These are phyloP conservation scores for Chaunax sp. DNA, from an alignment of 2,797 vertebrate species.

Conservation along the genomic window DNA sequence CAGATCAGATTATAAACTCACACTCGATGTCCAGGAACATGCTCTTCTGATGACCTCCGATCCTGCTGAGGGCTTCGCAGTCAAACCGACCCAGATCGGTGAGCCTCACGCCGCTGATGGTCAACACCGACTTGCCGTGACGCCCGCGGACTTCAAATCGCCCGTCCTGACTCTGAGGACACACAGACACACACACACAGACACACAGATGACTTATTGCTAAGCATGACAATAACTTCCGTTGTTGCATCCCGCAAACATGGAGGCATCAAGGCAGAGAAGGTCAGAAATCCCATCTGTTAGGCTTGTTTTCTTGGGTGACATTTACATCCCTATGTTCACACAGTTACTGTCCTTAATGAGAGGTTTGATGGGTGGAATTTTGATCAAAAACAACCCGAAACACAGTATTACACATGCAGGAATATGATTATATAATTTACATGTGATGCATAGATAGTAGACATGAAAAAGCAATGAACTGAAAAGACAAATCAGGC, in stretches of 20 bases:
- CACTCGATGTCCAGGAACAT: constrained; percentile 99
- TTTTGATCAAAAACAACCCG: constrained; percentile 1
- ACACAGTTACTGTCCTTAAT: constrained; percentile 1
- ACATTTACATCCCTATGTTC: too few species aligned
- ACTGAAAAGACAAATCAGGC: not conserved
- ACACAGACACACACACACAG: too few species aligned
- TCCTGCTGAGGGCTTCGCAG: constrained; percentile 96
- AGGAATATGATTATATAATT: too few species aligned
- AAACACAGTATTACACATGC: not conserved
- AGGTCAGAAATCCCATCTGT: not conserved
- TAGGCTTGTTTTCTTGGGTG: too few species aligned
- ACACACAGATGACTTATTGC: not conserved
- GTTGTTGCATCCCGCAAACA: not conserved
- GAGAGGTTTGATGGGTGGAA: not conserved
- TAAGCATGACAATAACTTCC: not conserved
- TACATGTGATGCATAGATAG: too few species aligned
- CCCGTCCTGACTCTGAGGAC: constrained; percentile 89
- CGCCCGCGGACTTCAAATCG: constrained; percentile 93
- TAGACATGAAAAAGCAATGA: not conserved
- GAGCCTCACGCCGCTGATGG: constrained; percentile 90
- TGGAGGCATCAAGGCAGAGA: not conserved
- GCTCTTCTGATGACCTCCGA: constrained; percentile 98
- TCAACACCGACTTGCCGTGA: constrained; percentile 91
- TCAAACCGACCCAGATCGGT: constrained; percentile 95
- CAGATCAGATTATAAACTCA: too few species aligned